These are phyloP conservation scores for Petrolisthes manimaculis DNA, from an alignment of 2,888 invertebrate genomes.

Conservation along the genomic window DNA sequence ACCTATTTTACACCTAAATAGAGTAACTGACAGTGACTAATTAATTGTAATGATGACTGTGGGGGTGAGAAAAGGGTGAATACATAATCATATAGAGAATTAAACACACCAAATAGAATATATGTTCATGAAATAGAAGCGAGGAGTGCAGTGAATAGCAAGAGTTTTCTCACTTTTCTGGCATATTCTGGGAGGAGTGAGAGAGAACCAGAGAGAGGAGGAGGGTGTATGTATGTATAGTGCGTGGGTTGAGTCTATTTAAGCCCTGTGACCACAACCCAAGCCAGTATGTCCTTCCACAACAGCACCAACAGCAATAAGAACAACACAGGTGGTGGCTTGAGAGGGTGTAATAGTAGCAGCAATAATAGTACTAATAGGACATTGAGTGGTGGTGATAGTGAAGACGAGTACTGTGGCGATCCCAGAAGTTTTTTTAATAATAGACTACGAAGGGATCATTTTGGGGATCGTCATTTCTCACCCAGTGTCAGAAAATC, in stretches of 20 bases:
- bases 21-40: too few species aligned
- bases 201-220: background rate
- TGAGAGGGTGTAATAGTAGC: too few species aligned
- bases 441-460: too few species aligned
- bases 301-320: constrained; percentile 8
- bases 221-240: background rate
- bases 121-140: too few species aligned
- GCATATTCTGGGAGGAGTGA: constrained; percentile 27
- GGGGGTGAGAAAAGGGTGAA: too few species aligned
- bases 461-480: constrained; percentile 28
- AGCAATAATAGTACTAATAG: too few species aligned
- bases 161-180: constrained; percentile 2
- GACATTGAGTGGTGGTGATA: background rate
- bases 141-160: too few species aligned
- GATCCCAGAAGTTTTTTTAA: background rate
- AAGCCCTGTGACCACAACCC: background rate
- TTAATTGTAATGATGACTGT: too few species aligned
- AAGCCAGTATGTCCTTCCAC: constrained; percentile 35
- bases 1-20: too few species aligned
- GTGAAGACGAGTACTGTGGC: background rate
- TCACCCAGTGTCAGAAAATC: constrained; percentile 52
- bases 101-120: too few species aligned
- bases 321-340: background rate
- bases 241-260: constrained; percentile 42
- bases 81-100: too few species aligned